phyloP scores from a whole-genome alignment of 2,888 invertebrate species.

The Platycnemis pennipes region DNA sequence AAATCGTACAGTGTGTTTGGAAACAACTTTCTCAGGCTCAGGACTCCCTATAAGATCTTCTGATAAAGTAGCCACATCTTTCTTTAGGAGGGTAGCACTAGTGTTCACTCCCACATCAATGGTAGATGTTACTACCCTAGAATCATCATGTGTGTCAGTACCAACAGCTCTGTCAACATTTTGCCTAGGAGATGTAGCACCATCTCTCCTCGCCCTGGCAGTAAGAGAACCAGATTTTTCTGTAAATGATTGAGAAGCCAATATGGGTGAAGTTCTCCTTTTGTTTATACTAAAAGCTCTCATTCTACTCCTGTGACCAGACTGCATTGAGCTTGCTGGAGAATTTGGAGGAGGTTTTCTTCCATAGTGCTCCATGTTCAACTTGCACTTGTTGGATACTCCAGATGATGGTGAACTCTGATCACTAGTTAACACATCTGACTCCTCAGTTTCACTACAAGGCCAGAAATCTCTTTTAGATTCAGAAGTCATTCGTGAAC shows the following conservation, averaged over 20 bases:
- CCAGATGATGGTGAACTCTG: neutral
- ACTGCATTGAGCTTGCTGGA: neutral
- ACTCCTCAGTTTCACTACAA: neutral
- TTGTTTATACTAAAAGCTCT: neutral
- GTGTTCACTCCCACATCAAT: slow-evolving; percentile 45
- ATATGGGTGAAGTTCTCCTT: neutral
- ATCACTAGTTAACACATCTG: neutral
- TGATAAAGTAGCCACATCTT: neutral
- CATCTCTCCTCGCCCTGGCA: neutral
- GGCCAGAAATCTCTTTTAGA: neutral
- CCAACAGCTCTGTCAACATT: neutral
- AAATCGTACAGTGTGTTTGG: neutral
- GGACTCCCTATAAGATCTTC: neutral
- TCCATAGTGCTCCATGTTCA: neutral
- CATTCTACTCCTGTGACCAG: neutral
- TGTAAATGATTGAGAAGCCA: neutral
- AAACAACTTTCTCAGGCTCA: neutral
- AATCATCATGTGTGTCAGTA: neutral
- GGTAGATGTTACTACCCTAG: neutral
- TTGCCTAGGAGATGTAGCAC: neutral
- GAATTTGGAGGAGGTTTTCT: neutral
- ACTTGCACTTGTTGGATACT: neutral
- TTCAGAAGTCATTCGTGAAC: neutral
- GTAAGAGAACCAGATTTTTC: neutral
- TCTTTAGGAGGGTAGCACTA: neutral